Conservation (phyloP, 2,888 invertebrate species). For the Teleogryllus oceanicus region DNA sequence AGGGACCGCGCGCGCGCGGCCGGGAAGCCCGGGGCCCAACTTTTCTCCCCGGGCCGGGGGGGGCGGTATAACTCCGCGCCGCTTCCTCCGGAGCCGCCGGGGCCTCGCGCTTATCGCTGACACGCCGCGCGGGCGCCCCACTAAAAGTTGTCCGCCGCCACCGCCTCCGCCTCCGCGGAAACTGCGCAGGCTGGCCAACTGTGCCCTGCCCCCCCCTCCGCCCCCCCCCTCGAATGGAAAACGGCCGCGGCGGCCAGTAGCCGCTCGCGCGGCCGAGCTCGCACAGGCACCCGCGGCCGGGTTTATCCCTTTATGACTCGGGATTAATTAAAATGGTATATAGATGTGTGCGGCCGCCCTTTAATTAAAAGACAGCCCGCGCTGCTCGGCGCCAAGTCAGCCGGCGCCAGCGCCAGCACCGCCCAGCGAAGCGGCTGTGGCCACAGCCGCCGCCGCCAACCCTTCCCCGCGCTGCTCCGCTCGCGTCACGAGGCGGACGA, state of each 20-base stretch:
- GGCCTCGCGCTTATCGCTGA: slow-evolving; percentile 9
- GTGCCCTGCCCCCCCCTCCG: neutral
- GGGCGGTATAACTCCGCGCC: slow-evolving; percentile 18
- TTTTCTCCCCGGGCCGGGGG: too few relatives aligned
- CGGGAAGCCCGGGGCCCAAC: neutral
- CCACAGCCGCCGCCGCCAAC: too few relatives aligned
- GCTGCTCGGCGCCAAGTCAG: slow-evolving; percentile 4
- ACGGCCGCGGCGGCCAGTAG: slow-evolving; percentile 5
- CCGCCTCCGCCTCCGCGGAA: neutral
- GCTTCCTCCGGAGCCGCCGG: slow-evolving; percentile 8
- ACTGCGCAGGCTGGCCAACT: slow-evolving; percentile 18
- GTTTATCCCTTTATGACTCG: slow-evolving; percentile 4
- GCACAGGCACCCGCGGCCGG: slow-evolving; percentile 1
- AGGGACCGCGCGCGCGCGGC: neutral
- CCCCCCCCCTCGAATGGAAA: neutral
- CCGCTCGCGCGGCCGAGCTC: neutral
- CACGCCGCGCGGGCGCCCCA: slow-evolving; percentile 10
- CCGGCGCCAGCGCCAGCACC: neutral
- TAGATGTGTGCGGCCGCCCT: slow-evolving; percentile 10
- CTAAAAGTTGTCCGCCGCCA: neutral
- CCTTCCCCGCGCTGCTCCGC: too few relatives aligned
- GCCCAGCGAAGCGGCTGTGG: too few relatives aligned
- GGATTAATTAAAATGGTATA: slow-evolving; percentile 18
- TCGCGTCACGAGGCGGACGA: too few relatives aligned
- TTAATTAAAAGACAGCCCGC: slow-evolving; percentile 18